Conservation (phyloP, 2,888 invertebrate genomes). For the Drosophila mettleri region DNA sequence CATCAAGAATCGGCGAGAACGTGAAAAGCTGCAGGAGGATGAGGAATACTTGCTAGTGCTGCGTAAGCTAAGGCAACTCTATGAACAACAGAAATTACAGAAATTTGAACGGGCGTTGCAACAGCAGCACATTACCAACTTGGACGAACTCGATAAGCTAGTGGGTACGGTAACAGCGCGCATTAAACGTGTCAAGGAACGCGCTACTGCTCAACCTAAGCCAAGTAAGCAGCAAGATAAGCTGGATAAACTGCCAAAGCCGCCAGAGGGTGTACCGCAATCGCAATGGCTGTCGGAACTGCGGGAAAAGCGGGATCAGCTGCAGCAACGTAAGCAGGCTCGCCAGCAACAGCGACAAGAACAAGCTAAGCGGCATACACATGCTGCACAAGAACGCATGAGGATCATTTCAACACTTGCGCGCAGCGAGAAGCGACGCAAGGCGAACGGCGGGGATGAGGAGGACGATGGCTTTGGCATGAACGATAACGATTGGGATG, state of each 20-base stretch:
- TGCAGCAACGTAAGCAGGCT: conserved; percentile 89
- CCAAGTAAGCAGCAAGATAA: conserved; percentile 70
- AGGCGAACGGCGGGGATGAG: conserved; percentile 63
- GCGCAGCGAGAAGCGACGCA: conserved; percentile 87
- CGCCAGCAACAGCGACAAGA: conserved; percentile 93
- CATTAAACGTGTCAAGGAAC: conserved; percentile 88
- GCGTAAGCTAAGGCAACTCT: conserved; percentile 90
- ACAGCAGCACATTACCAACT: conserved; percentile 90
- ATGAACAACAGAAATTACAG: conserved; percentile 91
- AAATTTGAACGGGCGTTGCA: conserved; percentile 91
- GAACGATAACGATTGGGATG: conserved; percentile 98
- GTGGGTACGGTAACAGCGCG: conserved; percentile 54
- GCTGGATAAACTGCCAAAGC: conserved; percentile 77
- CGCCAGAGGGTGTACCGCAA: conserved; percentile 79
- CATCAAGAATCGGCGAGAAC: conserved; percentile 94
- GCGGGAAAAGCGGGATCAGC: conserved; percentile 84
- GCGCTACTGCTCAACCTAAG: conserved; percentile 42
- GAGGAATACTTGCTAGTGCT: conserved; percentile 93
- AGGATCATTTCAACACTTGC: conserved; percentile 96
- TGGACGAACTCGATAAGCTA: conserved; percentile 91
- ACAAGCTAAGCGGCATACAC: conserved; percentile 94
- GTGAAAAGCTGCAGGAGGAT: conserved; percentile 94
- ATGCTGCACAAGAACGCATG: conserved; percentile 97
- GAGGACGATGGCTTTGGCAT: conserved; percentile 96
- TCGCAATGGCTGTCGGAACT: conserved; percentile 81